phyloP scores from a whole-genome alignment of 1,140 invertebrate species.

The Geopemphigus sp. region DNA sequence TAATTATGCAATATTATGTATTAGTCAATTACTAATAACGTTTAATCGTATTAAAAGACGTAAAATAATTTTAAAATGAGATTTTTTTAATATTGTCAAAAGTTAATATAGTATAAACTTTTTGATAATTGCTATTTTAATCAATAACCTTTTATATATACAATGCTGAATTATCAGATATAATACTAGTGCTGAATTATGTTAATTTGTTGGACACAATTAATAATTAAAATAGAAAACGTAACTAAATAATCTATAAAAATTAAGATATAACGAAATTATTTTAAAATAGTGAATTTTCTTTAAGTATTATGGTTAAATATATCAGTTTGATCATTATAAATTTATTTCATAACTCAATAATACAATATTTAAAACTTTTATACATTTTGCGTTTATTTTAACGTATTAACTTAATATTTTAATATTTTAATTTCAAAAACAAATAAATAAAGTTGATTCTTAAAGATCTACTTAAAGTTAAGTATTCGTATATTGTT shows the following conservation, averaged over 20 bases:
- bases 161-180: background rate
- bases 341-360: too few relatives aligned
- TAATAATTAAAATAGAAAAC: background rate
- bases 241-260: background rate
- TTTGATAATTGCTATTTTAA: constrained; percentile 12
- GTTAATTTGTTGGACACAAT: background rate
- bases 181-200: background rate
- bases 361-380: too few relatives aligned
- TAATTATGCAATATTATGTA: constrained; percentile 10
- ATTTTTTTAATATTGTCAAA: constrained; percentile 9
- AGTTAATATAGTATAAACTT: background rate
- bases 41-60: constrained; percentile 2
- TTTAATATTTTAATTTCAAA: too few relatives aligned
- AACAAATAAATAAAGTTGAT: too few relatives aligned
- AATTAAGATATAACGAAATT: background rate
- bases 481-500: too few relatives aligned
- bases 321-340: too few relatives aligned
- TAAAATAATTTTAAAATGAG: background rate
- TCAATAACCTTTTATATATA: background rate
- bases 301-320: too few relatives aligned
- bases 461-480: too few relatives aligned
- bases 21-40: constrained; percentile 21
- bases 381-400: too few relatives aligned
- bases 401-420: too few relatives aligned
- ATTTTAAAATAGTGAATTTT: too few relatives aligned